Percentiles rank a stretch among this genome's conserved stretches.
These are phyloP conservation scores for Nettapus auritus DNA, from an alignment of 2,113 vertebrate genomes.

Conservation along the genomic window DNA sequence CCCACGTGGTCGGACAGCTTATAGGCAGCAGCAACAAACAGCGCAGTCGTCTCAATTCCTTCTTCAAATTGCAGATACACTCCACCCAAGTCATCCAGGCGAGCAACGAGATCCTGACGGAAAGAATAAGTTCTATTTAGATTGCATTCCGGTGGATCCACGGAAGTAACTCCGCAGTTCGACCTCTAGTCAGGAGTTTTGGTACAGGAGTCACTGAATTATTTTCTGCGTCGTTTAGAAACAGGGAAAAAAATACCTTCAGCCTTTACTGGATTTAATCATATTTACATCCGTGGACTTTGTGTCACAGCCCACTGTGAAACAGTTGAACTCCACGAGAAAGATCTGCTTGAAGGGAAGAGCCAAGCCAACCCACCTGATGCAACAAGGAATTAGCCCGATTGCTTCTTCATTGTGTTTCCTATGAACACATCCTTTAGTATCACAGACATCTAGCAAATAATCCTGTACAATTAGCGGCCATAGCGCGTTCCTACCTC, in stretches of 20 bases:
- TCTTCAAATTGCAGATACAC: slow-evolving; percentile 98
- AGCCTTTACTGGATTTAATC: neutral
- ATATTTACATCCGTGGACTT: neutral
- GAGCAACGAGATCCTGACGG: slow-evolving; percentile 92
- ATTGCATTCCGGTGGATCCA: neutral
- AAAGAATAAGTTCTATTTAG: neutral
- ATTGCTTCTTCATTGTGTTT: neutral
- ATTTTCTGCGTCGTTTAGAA: neutral
- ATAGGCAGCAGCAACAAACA: slow-evolving; percentile 94
- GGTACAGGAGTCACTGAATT: neutral
- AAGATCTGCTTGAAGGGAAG: neutral
- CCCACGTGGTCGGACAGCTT: slow-evolving; percentile 93
- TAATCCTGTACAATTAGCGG: neutral
- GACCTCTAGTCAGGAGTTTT: neutral
- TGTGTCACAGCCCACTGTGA: neutral
- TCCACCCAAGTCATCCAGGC: slow-evolving; percentile 95
- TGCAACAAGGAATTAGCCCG: neutral
- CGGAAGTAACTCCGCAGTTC: neutral
- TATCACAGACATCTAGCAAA: neutral
- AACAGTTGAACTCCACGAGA: neutral
- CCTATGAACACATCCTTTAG: neutral
- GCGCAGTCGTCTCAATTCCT: slow-evolving; percentile 92
- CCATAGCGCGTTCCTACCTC: slow-evolving; percentile 80
- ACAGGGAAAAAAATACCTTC: neutral
- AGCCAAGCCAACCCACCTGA: neutral